Evolutionary conservation across 2,888 invertebrate genomes (phyloP), one percentile per base, ranked within the genome.

Genomic region (Linnaemya tessellans): DNA sequence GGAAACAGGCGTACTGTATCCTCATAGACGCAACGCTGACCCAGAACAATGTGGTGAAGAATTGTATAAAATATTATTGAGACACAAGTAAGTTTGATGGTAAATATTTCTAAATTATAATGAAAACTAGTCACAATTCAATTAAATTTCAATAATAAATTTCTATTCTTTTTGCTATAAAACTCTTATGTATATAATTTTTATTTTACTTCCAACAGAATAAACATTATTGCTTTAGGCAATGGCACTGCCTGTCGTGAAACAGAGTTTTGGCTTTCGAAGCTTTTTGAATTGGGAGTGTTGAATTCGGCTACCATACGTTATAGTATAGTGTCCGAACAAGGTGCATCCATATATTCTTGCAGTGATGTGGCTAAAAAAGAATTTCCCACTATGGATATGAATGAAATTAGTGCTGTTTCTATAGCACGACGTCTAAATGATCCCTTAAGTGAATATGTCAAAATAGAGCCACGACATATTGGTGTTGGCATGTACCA

Each of bases 401-500:
- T 96, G 1, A 97, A 97, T 91, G 92, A 97, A 43, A 95, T 98
- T 89, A 96, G 96, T 91, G 96, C 96, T 87, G 94, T 97, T 67
- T 97, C 97, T 0, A 96, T 98, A 87, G 98, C 98, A 0, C 94
- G 98, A 89, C 94, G 98, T 89, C 94, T 98, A 0, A 96, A 98
- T 90, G 98, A 98, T 93, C 98, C 98, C 0, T 93, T 98, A 82
- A 96, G 96, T 56, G 98, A 98, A 92, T 94, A 97, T 83, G 97
- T 98, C 0, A 98, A 98, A 93, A 96, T 98, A 13, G 98, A 98
- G 85, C 98, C 98, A 0, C 96, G 97, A 89, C 97, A 98, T 93
- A 94, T 98, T 85, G 98, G 98, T 0, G 96, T 98, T 5, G 98
- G 98, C n/a, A 96, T 98, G 95, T 98, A 98, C 91, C 97, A 98